Conservation (phyloP, 2,113 vertebrate species). For the Gavia stellata region DNA sequence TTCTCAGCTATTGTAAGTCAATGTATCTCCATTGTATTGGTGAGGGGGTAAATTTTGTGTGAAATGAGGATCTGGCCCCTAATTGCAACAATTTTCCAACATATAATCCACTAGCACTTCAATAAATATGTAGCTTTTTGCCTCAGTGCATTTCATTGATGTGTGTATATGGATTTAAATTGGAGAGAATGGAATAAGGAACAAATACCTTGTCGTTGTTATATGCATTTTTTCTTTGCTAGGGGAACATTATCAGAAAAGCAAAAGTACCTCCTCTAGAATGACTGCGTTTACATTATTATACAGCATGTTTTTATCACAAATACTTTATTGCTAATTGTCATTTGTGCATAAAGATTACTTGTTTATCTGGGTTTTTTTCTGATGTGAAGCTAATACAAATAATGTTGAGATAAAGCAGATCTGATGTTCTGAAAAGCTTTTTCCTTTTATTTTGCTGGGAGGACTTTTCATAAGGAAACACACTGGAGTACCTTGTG, state of each 20-base stretch:
- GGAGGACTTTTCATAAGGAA: background rate
- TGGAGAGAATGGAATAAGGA: background rate
- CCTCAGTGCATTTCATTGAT: background rate
- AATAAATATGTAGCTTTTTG: background rate
- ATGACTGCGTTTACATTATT: background rate
- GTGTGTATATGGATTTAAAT: background rate
- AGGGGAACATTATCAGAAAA: background rate
- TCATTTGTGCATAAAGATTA: background rate
- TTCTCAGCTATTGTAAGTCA: background rate
- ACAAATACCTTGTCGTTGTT: background rate
- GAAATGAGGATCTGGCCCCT: background rate
- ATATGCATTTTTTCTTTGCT: background rate
- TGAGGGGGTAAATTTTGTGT: background rate
- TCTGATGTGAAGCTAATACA: background rate
- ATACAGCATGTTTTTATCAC: background rate
- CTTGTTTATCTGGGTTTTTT: background rate
- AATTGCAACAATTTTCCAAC: background rate
- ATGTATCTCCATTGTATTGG: background rate
- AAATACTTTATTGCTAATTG: background rate
- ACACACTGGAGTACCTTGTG: background rate
- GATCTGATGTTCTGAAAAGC: background rate
- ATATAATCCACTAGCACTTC: background rate
- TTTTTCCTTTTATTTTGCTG: background rate
- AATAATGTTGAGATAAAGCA: background rate
- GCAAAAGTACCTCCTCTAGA: background rate